Base-by-base conservation (phyloP, 2,113 vertebrate genomes). In the Barbus barbus region DNA sequence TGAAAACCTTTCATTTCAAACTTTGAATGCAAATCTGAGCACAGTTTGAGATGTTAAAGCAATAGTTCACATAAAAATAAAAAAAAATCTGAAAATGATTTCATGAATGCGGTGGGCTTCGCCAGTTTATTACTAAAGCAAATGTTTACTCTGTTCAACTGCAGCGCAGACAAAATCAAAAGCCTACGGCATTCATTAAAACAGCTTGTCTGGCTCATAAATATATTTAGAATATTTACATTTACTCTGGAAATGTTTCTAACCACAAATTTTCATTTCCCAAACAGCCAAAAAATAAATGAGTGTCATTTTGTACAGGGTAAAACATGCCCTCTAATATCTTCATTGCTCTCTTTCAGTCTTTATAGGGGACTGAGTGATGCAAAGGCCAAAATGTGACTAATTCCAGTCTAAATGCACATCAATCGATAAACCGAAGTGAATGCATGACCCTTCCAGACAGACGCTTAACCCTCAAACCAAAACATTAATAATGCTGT, bases 131-230 rank as follows among this genome's bases (percentile, higher is more conserved):
- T 79, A 63, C 77, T 63, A 63, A 63, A 63, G 58, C 36, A 60
- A 79, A 79, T 79, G 46, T 79, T 79, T 79, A 60, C 22, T 78
- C 1, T 14, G 20, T 33, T 58, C 31, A 22, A 16, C 53, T 24
- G 22, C 28, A 16, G 75, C 51, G 1, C 51, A 58, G 51, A 61
- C 33, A 20, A 46, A 79, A 79, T n/a, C 56, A n/a, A 33, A 78
- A 61, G 58, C 77, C 56, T 5, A 26, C 58, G 53, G 76, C 76
- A 2, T 60, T 60, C 56, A 78, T 63, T 79, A 79, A n/a, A 44
- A 63, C 77, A 61, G 56, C 56, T 78, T 9, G 56, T 75, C 72
- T 75, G 44, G n/a, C 77, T 63, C 58, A 79, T 63, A 61, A 79
- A 79, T 79, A 63, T 63, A 63, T 78, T 41, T 44, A 78, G 7